Evolutionary conservation across 2,888 invertebrate genomes (phyloP).

Genomic region (Tetragnatha montana): DNA sequence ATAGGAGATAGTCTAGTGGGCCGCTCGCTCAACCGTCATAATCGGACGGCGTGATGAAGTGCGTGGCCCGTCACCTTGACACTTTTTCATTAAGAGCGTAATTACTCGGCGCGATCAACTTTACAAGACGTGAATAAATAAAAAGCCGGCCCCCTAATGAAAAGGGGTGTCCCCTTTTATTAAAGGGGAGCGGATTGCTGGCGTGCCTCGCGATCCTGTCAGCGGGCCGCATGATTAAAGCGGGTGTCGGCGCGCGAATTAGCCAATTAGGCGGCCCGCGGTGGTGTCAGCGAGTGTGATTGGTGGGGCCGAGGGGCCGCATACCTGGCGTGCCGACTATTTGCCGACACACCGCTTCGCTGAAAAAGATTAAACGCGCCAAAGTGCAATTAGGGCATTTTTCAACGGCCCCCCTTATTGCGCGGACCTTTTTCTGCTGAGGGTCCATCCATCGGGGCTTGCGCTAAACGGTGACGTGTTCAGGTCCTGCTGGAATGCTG

Average conservation of each 20-base stretch:
- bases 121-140: slow-evolving; percentile 58
- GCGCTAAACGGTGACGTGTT: background rate
- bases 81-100: slow-evolving; percentile 66
- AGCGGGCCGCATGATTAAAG: slow-evolving; percentile 68
- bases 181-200: slow-evolving; percentile 65
- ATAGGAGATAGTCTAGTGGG: slow-evolving; percentile 1
- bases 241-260: slow-evolving; percentile 67
- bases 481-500: background rate
- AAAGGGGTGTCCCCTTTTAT: slow-evolving; percentile 49
- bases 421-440: slow-evolving; percentile 39
- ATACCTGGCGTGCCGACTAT: slow-evolving; percentile 59
- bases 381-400: slow-evolving; percentile 65
- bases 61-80: slow-evolving; percentile 35
- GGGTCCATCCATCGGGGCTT: slow-evolving; percentile 48
- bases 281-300: slow-evolving; percentile 57
- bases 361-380: slow-evolving; percentile 64
- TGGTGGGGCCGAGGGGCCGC: slow-evolving; percentile 54
- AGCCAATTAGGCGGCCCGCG: slow-evolving; percentile 66
- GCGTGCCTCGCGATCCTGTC: slow-evolving; percentile 66
- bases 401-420: slow-evolving; percentile 44
- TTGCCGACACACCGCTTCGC: slow-evolving; percentile 29
- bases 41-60: too few relatives aligned
- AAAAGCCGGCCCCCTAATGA: slow-evolving; percentile 44
- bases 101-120: slow-evolving; percentile 54
- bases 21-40: background rate